Evolutionary conservation across 2,113 vertebrate genomes (phyloP).

Genomic region (Phainopepla nitens): DNA sequence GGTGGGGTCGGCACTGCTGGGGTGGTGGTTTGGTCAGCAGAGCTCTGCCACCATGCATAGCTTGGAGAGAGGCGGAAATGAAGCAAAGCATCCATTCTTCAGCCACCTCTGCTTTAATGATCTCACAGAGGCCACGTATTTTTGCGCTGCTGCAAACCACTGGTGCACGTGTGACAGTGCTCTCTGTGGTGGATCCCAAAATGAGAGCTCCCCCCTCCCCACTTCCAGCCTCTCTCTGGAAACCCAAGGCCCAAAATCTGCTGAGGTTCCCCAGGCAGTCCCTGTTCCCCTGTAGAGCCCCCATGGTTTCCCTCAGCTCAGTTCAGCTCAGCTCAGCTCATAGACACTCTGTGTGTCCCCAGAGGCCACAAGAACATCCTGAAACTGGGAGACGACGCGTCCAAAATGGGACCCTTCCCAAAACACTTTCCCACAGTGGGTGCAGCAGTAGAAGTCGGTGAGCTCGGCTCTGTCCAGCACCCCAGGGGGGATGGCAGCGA

Average conservation of each 20-base stretch:
- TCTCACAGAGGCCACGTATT: background rate
- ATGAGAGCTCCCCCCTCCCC: background rate
- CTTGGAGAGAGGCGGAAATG: background rate
- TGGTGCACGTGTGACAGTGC: background rate
- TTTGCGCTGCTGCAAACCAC: background rate
- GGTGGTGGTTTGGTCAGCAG: background rate
- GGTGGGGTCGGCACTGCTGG: rapidly evolving
- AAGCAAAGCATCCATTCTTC: background rate
- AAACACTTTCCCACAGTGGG: conserved; percentile 84
- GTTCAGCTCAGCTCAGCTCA: background rate
- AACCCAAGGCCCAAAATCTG: background rate
- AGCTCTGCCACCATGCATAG: background rate
- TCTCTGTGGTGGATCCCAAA: rapidly evolving
- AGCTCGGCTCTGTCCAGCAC: conserved; percentile 69
- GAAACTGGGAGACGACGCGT: conserved; percentile 73
- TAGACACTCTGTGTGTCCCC: background rate
- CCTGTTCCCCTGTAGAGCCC: rapidly evolving
- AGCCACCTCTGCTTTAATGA: background rate
- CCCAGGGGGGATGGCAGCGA: conserved; percentile 64
- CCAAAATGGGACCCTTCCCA: conserved; percentile 88
- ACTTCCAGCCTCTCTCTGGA: background rate
- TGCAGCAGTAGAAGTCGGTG: conserved; percentile 78
- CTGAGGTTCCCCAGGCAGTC: background rate
- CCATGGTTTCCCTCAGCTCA: rapidly evolving
- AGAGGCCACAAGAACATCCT: conserved; percentile 61